Conservation (phyloP, 2,888 invertebrate genomes). For the Limenitis camilla region DNA sequence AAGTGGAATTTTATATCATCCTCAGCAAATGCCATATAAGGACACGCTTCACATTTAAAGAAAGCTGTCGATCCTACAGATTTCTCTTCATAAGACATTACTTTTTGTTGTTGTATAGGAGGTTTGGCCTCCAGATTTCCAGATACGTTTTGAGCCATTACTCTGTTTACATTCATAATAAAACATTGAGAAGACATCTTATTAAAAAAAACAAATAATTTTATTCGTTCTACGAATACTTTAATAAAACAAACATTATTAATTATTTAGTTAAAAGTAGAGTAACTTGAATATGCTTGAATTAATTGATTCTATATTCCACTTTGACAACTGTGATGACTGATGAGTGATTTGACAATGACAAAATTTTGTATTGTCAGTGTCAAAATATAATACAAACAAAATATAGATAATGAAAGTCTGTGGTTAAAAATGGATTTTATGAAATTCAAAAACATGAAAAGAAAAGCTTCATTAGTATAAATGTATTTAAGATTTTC, state of each 20-base stretch:
- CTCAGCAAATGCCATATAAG: conserved; percentile 70
- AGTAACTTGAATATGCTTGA: too few relatives aligned
- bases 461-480: too few relatives aligned
- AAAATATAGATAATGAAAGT: too few relatives aligned
- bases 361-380: too few relatives aligned
- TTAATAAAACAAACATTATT: neutral
- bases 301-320: too few relatives aligned
- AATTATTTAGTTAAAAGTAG: neutral
- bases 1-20: conserved; percentile 71
- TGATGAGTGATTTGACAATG: too few relatives aligned
- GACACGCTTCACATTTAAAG: conserved; percentile 72
- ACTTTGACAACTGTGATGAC: too few relatives aligned
- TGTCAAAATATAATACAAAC: too few relatives aligned
- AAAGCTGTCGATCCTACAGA: conserved; percentile 67
- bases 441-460: too few relatives aligned
- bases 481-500: too few relatives aligned
- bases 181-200: conserved; percentile 41
- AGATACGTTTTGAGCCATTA: conserved; percentile 27
- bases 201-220: neutral
- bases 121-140: conserved; percentile 34
- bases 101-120: conserved; percentile 47
- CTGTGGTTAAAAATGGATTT: too few relatives aligned
- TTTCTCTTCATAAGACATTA: conserved; percentile 68
- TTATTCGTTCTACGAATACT: neutral
- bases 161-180: conserved; percentile 40